Percentiles rank a stretch among this genome's conserved stretches.
phyloP scores from a whole-genome alignment of 2,113 vertebrate species.

The Gnathonemus echidnorhynchus region DNA sequence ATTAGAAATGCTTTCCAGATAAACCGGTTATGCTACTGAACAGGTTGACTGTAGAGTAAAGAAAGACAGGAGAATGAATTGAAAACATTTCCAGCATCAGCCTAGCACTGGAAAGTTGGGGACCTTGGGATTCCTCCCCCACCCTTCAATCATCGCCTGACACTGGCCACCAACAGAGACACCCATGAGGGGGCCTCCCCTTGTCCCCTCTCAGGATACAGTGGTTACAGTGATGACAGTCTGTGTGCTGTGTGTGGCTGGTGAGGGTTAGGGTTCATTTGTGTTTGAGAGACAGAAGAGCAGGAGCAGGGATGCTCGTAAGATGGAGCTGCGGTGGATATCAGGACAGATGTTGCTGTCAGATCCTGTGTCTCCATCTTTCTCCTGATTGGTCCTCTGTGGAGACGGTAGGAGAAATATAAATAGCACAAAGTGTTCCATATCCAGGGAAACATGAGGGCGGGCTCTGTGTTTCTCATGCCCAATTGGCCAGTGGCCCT shows the following conservation, averaged over 20 bases:
- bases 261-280: constrained; percentile 46
- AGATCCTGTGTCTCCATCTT: not conserved
- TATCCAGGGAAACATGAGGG: not conserved
- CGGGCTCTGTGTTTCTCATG: not conserved
- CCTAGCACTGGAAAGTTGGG: not conserved
- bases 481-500: not conserved
- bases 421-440: not conserved
- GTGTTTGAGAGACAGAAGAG: constrained; percentile 24
- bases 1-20: not conserved
- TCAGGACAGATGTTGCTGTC: not conserved
- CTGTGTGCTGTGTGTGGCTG: constrained; percentile 42
- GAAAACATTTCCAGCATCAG: not conserved
- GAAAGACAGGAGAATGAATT: not conserved
- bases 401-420: not conserved
- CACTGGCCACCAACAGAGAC: constrained; percentile 25
- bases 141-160: not conserved
- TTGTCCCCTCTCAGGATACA: constrained; percentile 43
- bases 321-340: not conserved
- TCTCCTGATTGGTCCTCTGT: not conserved
- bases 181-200: constrained; percentile 40
- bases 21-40: not conserved
- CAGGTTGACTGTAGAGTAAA: not conserved
- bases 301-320: not conserved
- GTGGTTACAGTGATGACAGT: constrained; percentile 69
- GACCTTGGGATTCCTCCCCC: not conserved